A percentile compares a stretch with the other conserved stretches of the same genome.
These are phyloP conservation scores for Ferdinandea cuprea DNA, from an alignment of 2,888 invertebrate genomes.

Conservation along the genomic window DNA sequence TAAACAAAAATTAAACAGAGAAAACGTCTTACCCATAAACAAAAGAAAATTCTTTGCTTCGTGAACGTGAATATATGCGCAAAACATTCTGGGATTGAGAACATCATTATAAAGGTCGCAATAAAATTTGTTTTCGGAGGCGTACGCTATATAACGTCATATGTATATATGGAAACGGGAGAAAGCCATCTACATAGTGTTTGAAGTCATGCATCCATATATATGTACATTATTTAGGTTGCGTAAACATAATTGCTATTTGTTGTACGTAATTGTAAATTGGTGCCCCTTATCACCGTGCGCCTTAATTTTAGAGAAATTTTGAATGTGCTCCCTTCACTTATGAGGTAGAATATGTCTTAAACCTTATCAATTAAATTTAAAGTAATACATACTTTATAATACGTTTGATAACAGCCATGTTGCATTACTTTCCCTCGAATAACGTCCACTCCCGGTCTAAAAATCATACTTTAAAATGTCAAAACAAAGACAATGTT, in stretches of 20 bases:
- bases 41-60: constrained; percentile 50
- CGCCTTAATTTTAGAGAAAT: too few species aligned
- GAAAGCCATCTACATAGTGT: too few species aligned
- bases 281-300: too few species aligned
- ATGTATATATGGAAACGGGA: too few species aligned
- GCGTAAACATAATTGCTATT: too few species aligned
- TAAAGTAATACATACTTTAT: constrained; percentile 37
- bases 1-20: constrained; percentile 45
- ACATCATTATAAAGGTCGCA: constrained; percentile 47
- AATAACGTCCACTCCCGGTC: neutral
- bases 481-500: neutral
- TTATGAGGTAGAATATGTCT: neutral
- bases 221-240: too few species aligned
- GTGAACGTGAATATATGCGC: constrained; percentile 24
- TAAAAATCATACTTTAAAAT: neutral
- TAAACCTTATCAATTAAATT: constrained; percentile 62
- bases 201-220: too few species aligned
- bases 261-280: too few species aligned
- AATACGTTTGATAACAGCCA: neutral
- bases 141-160: constrained; percentile 17
- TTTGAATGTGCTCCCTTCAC: neutral
- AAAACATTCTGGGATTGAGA: constrained; percentile 24
- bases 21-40: constrained; percentile 46
- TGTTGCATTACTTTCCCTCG: neutral
- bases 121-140: constrained; percentile 44